Evolutionary conservation across 2,113 vertebrate genomes (phyloP).

Genomic region (Clupea harengus): DNA sequence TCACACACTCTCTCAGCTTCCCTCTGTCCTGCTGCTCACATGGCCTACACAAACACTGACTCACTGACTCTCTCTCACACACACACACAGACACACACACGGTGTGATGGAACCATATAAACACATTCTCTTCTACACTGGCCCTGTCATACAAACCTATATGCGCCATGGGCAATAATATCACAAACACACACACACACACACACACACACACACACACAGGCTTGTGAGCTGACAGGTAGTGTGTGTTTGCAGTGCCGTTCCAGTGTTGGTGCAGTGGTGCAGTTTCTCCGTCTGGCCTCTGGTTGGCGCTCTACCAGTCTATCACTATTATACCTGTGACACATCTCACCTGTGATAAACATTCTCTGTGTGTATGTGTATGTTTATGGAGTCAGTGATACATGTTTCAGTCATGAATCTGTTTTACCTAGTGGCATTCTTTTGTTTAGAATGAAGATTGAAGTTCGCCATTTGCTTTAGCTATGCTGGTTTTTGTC

Average conservation of each 20-base stretch:
- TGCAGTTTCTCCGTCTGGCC: slow-evolving; percentile 51
- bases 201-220: slow-evolving; percentile 30
- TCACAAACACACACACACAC: neutral
- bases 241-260: slow-evolving; percentile 57
- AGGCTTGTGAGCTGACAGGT: slow-evolving; percentile 61
- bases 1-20: slow-evolving; percentile 43
- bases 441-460: neutral
- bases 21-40: slow-evolving; percentile 41
- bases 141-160: neutral
- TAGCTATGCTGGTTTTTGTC: neutral
- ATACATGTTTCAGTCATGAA: slow-evolving; percentile 26
- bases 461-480: too few species aligned
- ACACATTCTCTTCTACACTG: neutral
- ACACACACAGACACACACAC: slow-evolving; percentile 28
- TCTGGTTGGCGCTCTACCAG: slow-evolving; percentile 14
- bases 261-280: slow-evolving; percentile 65
- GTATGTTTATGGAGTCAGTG: neutral
- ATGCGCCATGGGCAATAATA: neutral
- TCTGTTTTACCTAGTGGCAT: slow-evolving; percentile 29
- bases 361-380: neutral
- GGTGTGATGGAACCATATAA: neutral
- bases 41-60: slow-evolving; percentile 32
- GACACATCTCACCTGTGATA: slow-evolving; percentile 4
- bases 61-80: slow-evolving; percentile 26
- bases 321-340: neutral